Evolutionary conservation across 2,113 vertebrate genomes (phyloP).

Genomic region (Eolophus roseicapilla): DNA sequence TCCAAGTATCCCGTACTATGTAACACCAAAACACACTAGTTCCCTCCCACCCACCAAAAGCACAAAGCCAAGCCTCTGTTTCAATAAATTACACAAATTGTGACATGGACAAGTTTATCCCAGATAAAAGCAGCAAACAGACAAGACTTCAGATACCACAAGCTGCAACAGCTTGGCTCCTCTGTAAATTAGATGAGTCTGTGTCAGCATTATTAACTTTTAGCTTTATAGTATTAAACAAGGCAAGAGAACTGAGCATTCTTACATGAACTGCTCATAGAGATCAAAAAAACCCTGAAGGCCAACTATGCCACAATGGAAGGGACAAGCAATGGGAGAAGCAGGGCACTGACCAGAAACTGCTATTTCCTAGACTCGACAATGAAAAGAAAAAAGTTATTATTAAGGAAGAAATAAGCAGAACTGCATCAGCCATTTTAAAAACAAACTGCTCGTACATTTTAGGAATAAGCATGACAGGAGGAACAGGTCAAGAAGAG

Average conservation of each 20-base stretch:
- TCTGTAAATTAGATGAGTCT: background rate
- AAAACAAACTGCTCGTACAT: background rate
- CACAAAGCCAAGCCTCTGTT: background rate
- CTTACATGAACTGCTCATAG: accelerated
- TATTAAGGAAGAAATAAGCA: background rate
- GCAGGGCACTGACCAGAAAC: background rate
- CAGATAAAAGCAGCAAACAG: background rate
- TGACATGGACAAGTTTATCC: background rate
- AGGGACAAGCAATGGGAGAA: background rate
- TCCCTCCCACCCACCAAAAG: background rate
- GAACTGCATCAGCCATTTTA: background rate
- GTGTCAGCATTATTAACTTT: background rate
- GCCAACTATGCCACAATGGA: accelerated
- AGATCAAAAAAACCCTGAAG: background rate
- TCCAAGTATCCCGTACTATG: background rate
- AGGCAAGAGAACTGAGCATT: background rate
- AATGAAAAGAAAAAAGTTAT: background rate
- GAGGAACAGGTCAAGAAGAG: background rate
- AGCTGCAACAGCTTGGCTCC: background rate
- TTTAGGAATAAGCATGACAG: background rate
- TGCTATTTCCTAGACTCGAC: too few species aligned
- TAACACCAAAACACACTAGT: background rate
- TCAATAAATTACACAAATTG: background rate
- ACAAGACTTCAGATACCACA: background rate
- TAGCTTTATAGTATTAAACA: accelerated